These are phyloP conservation scores for Tachina grossa DNA, from an alignment of 2,888 invertebrate species.

Conservation along the genomic window DNA sequence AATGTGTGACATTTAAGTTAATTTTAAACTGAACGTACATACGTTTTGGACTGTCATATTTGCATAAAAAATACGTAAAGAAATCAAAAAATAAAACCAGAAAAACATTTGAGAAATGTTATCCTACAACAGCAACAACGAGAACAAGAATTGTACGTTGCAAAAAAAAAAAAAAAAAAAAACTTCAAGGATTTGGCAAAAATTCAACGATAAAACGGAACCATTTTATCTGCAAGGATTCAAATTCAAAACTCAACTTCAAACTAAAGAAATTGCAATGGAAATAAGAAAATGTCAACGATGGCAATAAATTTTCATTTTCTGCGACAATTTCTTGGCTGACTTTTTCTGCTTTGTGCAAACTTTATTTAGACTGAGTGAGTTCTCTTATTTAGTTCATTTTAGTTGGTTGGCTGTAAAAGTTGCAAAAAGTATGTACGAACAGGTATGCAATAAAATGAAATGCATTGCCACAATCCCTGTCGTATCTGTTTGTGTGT, in stretches of 20 bases:
- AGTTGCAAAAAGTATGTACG: slow-evolving; percentile 29
- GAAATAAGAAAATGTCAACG: slow-evolving; percentile 70
- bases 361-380: slow-evolving; percentile 67
- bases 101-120: slow-evolving; percentile 57
- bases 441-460: slow-evolving; percentile 25
- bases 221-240: slow-evolving; percentile 72
- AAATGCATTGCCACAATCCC: slow-evolving; percentile 62
- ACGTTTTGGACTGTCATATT: slow-evolving; percentile 56
- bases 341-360: slow-evolving; percentile 76
- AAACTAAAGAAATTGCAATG: slow-evolving; percentile 57
- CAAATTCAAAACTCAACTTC: slow-evolving; percentile 61
- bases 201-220: slow-evolving; percentile 72
- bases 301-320: slow-evolving; percentile 68
- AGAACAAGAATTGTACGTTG: slow-evolving; percentile 26
- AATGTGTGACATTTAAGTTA: slow-evolving; percentile 21
- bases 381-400: slow-evolving; percentile 1
- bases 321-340: slow-evolving; percentile 78
- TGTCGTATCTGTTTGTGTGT: not conserved
- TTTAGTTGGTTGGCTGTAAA: slow-evolving; percentile 15
- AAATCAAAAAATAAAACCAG: slow-evolving; percentile 49
- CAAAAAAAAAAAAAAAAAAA: not conserved
- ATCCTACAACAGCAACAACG: slow-evolving; percentile 34
- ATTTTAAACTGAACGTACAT: not conserved
- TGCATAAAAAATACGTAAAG: slow-evolving; percentile 69
- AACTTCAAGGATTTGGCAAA: slow-evolving; percentile 72